These are phyloP conservation scores for Vidua macroura DNA, from an alignment of 2,113 vertebrate species.

Conservation along the genomic window DNA sequence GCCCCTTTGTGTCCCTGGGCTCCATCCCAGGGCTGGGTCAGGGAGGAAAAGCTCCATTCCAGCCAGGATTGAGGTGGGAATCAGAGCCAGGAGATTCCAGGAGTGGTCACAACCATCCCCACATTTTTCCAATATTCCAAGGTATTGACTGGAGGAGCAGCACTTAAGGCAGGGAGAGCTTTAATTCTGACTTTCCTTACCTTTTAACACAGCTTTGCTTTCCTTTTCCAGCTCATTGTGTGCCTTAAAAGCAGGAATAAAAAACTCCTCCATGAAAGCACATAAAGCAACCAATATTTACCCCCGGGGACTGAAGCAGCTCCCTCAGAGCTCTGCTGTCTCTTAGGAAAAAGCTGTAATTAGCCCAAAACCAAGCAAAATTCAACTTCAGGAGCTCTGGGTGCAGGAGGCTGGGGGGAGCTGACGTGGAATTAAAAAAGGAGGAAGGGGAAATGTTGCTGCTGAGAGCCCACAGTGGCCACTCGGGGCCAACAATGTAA, in stretches of 20 bases:
- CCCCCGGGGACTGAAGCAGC: conserved; percentile 66
- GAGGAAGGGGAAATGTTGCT: conserved; percentile 3
- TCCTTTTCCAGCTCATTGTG: conserved; percentile 30
- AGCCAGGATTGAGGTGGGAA: not conserved
- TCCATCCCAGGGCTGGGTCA: not conserved
- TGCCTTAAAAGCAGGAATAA: conserved; percentile 63
- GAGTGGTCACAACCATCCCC: not conserved
- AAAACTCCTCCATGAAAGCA: conserved; percentile 36
- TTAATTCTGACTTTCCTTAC: conserved; percentile 8
- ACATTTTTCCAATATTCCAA: not conserved
- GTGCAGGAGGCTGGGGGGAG: not conserved
- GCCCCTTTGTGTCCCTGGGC: not conserved
- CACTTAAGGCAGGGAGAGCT: conserved; percentile 2
- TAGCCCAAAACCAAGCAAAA: conserved; percentile 58
- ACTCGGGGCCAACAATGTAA: conserved; percentile 45
- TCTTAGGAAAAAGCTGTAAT: conserved; percentile 65
- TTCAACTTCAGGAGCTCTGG: not conserved
- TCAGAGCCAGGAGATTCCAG: not conserved
- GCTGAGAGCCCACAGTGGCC: conserved; percentile 47
- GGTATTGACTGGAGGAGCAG: not conserved
- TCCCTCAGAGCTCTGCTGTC: conserved; percentile 62
- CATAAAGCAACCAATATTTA: conserved; percentile 60
- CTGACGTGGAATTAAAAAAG: conserved; percentile 49
- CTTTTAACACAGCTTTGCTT: not conserved
- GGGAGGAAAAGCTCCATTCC: not conserved